Percentiles rank a stretch among this genome's conserved stretches.
Evolutionary conservation across 2,113 vertebrate genomes (phyloP).

Genomic region (Perca flavescens): DNA sequence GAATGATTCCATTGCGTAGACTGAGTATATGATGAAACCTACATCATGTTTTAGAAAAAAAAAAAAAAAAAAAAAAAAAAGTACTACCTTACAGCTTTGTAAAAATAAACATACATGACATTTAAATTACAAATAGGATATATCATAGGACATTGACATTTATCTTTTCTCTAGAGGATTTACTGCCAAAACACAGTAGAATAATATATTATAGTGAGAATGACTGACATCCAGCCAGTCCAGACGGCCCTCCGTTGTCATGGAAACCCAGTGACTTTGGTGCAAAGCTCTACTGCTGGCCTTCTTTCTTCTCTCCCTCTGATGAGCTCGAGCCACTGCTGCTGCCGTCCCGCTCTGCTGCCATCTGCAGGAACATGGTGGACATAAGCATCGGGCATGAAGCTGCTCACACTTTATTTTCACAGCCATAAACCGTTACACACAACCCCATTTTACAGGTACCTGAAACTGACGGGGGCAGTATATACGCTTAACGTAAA

Average conservation of each 20-base stretch:
- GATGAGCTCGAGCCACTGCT: constrained; percentile 84
- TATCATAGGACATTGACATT: constrained; percentile 73
- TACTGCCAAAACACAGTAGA: constrained; percentile 97
- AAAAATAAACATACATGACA: constrained; percentile 54
- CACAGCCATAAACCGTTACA: too few relatives aligned
- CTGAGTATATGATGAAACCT: background rate
- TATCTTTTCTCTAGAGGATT: constrained; percentile 76
- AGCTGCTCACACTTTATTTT: too few relatives aligned
- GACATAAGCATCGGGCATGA: too few relatives aligned
- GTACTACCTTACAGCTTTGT: constrained; percentile 37
- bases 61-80: background rate
- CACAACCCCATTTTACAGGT: too few relatives aligned
- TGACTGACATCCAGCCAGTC: constrained; percentile 81
- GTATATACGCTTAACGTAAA: too few relatives aligned
- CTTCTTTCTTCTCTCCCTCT: constrained; percentile 94
- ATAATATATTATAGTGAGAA: constrained; percentile 74
- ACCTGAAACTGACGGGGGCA: too few relatives aligned
- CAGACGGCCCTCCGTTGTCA: constrained; percentile 70
- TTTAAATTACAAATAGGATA: constrained; percentile 70
- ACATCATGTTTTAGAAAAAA: constrained; percentile 17
- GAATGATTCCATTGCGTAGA: background rate
- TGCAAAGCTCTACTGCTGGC: constrained; percentile 89
- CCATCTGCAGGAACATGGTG: constrained; percentile 82
- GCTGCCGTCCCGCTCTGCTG: constrained; percentile 91
- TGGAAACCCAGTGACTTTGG: constrained; percentile 65